Evolutionary conservation across 2,797 vertebrate genomes (phyloP).

Genomic region (Danio aesculapii): DNA sequence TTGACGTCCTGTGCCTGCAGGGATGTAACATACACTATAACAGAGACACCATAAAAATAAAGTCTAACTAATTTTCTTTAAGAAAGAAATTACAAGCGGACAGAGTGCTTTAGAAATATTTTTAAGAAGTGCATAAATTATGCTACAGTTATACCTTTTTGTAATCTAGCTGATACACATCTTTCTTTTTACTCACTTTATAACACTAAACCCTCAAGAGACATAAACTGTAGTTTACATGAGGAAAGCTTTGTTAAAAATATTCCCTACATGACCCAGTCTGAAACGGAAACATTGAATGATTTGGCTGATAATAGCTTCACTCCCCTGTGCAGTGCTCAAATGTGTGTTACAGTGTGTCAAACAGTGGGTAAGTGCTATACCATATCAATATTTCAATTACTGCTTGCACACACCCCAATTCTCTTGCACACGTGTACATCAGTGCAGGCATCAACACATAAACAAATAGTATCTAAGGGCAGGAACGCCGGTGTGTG

Average conservation of each 20-base stretch:
- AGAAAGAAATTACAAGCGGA: too few relatives aligned
- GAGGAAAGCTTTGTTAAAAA: background rate
- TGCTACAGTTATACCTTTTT: too few relatives aligned
- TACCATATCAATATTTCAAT: constrained; percentile 71
- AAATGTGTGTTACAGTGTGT: constrained; percentile 70
- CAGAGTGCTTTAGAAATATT: too few relatives aligned
- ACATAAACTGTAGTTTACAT: background rate
- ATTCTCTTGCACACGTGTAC: constrained; percentile 35
- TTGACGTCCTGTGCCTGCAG: too few relatives aligned
- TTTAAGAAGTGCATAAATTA: too few relatives aligned
- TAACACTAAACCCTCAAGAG: constrained; percentile 8
- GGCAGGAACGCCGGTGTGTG: constrained; percentile 53
- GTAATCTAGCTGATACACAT: background rate
- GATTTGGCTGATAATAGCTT: constrained; percentile 73
- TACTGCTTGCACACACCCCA: constrained; percentile 69
- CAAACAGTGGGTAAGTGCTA: constrained; percentile 62
- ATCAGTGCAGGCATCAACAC: constrained; percentile 31
- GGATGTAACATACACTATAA: too few relatives aligned
- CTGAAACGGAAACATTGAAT: constrained; percentile 59
- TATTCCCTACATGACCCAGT: constrained; percentile 22
- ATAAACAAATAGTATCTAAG: constrained; percentile 46
- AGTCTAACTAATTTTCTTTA: too few relatives aligned
- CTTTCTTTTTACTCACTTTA: background rate
- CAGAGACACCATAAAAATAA: too few relatives aligned
- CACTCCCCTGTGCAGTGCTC: constrained; percentile 49